Base-by-base conservation (phyloP, 2,797 vertebrate genomes). In the Eulemur mongoz region DNA sequence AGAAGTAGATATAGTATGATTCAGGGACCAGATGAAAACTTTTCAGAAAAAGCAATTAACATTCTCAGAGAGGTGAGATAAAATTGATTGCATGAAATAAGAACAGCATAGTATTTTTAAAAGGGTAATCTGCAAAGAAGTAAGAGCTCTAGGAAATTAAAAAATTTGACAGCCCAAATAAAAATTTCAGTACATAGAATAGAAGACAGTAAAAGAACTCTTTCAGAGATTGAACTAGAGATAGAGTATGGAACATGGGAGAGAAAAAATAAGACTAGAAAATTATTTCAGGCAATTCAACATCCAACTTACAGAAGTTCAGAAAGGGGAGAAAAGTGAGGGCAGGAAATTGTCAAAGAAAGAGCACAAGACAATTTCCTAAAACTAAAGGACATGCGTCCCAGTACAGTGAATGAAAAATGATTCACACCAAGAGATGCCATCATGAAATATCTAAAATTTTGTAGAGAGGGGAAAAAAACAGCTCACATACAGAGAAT, bases 31-130 rank as follows among this genome's bases (percentile, higher is more conserved):
- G 59, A 91, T 81, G 40, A 94, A 76, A 72, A 79, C n/a, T 54
- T 80, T 35, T 11, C 54, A 76, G 30, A 82, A 67, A 63, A 52
- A 57, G n/a, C 43, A 50, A 45, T 59, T 87, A 78, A 72, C 17
- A 35, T 73, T 96, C 50, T 96, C 54, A 91, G 25, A 69, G 27
- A 84, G 84, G 18, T 85, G 72, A 91, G 81, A 67, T 89, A 15
- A 89, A 93, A 70, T 7, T 48, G 15, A 48, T 83, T 59, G 23
- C 8, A 18, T 83, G 76, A 89, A 87, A 15, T 76, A 94, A 84
- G 48, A 92, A 61, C 18, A 72, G 48, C 45, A 54, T 78, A 35
- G 7, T 48, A 20, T 84, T 93, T 85, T 79, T 54, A 87, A 78
- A 93, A 93, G 67, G 79, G 30, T 43, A 50, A 22, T 67, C n/a